These are phyloP conservation scores for Cephonodes hylas DNA, from an alignment of 2,888 invertebrate species.

Conservation along the genomic window DNA sequence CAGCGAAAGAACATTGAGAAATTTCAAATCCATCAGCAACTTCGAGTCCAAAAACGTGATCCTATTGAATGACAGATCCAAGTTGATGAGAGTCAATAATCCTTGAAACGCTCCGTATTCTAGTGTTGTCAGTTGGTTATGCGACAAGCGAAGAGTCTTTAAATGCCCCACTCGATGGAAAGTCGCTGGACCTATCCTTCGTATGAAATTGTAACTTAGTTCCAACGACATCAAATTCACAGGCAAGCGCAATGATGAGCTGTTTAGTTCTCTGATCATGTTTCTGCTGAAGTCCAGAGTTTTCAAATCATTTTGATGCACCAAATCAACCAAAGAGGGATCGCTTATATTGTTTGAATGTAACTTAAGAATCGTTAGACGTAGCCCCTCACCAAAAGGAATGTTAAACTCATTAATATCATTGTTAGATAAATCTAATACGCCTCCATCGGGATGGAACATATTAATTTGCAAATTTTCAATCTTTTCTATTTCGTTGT, in stretches of 20 bases:
- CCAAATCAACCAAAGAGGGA: conserved; percentile 44
- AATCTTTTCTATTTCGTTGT: conserved; percentile 49
- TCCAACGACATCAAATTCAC: conserved; percentile 45
- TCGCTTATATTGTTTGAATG: conserved; percentile 60
- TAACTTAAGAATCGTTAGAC: conserved; percentile 47
- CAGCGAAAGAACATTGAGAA: conserved; percentile 48
- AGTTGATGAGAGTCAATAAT: conserved; percentile 39
- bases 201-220: conserved; percentile 53
- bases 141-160: conserved; percentile 49
- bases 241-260: conserved; percentile 53
- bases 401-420: conserved; percentile 48
- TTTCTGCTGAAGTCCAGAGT: conserved; percentile 57
- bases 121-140: conserved; percentile 48
- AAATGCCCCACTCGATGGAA: conserved; percentile 49
- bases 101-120: conserved; percentile 63
- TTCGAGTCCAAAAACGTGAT: conserved; percentile 57
- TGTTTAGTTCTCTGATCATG: conserved; percentile 44
- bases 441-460: conserved; percentile 61
- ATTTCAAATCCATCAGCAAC: conserved; percentile 56
- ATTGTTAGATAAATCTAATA: conserved; percentile 66
- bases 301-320: conserved; percentile 46
- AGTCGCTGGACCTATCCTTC: conserved; percentile 51
- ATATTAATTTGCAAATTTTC: conserved; percentile 49
- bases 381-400: conserved; percentile 50
- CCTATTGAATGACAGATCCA: conserved; percentile 50